These are phyloP conservation scores for Bilobella aurantiaca DNA, from an alignment of 1,140 invertebrate genomes.

Conservation along the genomic window DNA sequence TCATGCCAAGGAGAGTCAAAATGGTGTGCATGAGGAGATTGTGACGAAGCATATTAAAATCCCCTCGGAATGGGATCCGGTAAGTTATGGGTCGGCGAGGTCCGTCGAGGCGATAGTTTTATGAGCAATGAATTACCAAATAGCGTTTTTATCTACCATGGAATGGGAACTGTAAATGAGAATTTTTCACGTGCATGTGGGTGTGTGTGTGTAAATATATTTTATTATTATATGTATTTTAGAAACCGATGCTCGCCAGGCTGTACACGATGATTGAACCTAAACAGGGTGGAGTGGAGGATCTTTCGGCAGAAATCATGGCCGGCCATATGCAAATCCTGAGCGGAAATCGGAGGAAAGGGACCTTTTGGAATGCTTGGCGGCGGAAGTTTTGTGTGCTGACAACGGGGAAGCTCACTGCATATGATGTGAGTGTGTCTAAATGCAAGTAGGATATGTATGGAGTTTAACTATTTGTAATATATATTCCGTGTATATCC, in stretches of 20 bases:
- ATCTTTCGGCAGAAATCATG: constrained; percentile 14
- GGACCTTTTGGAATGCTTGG: constrained; percentile 51
- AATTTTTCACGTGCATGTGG: too few species aligned
- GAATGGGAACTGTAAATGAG: too few species aligned
- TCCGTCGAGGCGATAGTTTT: too few species aligned
- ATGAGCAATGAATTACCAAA: too few species aligned
- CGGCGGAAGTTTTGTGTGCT: constrained; percentile 48
- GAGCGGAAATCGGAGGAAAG: constrained; percentile 33
- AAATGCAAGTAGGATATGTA: too few species aligned
- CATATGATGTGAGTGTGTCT: constrained; percentile 45
- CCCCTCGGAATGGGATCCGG: constrained; percentile 32
- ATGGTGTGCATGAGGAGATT: constrained; percentile 19
- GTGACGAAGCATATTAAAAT: constrained; percentile 31
- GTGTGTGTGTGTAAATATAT: too few species aligned
- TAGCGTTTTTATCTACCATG: too few species aligned
- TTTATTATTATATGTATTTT: neutral
- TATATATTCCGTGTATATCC: too few species aligned
- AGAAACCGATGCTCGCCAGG: constrained; percentile 20
- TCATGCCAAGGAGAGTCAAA: neutral
- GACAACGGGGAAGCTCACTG: too few species aligned
- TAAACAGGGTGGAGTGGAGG: constrained; percentile 6
- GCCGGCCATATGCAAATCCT: constrained; percentile 28
- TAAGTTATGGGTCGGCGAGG: too few species aligned
- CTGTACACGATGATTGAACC: constrained; percentile 25
- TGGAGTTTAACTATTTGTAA: too few species aligned